Percentiles rank a stretch among this genome's conserved stretches.
These are phyloP conservation scores for Chrysemys picta DNA, from an alignment of 2,113 vertebrate species.

Conservation along the genomic window DNA sequence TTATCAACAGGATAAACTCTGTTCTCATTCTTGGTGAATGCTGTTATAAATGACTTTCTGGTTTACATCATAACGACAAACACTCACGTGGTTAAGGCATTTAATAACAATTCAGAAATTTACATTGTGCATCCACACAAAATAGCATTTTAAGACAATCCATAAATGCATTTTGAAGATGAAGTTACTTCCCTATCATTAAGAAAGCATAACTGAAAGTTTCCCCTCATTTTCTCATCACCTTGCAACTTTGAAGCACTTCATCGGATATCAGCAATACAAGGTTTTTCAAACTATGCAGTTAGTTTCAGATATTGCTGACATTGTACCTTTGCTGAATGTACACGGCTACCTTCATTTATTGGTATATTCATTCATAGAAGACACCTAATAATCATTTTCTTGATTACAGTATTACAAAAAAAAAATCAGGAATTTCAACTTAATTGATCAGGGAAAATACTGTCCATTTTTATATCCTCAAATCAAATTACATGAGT, in stretches of 20 bases:
- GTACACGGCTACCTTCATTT: background rate
- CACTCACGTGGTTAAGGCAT: background rate
- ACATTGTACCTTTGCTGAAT: background rate
- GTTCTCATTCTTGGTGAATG: conserved; percentile 49
- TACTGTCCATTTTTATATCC: background rate
- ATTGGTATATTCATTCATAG: conserved; percentile 1
- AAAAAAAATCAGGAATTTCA: background rate
- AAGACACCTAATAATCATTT: background rate
- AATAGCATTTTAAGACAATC: background rate
- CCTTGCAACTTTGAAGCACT: background rate
- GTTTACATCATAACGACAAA: background rate
- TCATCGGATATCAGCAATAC: background rate
- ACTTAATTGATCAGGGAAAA: background rate
- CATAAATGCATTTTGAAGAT: background rate
- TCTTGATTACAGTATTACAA: conserved; percentile 58
- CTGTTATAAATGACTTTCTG: conserved; percentile 2
- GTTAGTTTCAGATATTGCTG: background rate
- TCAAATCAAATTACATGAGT: background rate
- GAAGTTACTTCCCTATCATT: background rate
- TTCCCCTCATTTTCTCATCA: background rate
- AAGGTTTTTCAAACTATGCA: background rate
- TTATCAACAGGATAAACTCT: conserved; percentile 59
- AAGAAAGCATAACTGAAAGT: background rate
- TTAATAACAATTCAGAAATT: background rate
- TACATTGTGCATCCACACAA: background rate